A percentile compares a stretch with the other conserved stretches of the same genome.
Evolutionary conservation across 2,888 invertebrate species (phyloP).

Genomic region (Spialia ferax): DNA sequence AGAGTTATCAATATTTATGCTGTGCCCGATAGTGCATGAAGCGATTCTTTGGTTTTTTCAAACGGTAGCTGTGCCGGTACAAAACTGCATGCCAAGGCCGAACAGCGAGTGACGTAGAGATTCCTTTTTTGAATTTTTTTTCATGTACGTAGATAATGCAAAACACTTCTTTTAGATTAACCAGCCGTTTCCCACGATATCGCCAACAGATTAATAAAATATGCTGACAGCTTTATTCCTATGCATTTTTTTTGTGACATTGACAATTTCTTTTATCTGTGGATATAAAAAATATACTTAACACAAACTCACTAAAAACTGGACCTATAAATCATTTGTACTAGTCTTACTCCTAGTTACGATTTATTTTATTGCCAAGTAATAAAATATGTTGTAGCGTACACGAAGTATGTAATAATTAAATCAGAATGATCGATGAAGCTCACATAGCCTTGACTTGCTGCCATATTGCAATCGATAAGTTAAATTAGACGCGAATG

Average conservation of each 20-base stretch:
- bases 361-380: conserved; percentile 6
- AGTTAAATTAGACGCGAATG: not conserved
- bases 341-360: not conserved
- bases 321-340: not conserved
- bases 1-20: conserved; percentile 76
- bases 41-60: conserved; percentile 69
- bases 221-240: not conserved
- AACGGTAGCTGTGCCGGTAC: conserved; percentile 68
- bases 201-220: not conserved
- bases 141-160: conserved; percentile 6
- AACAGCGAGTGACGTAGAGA: conserved; percentile 74
- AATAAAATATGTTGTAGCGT: conserved; percentile 2
- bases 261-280: not conserved
- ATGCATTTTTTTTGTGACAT: not conserved
- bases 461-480: not conserved
- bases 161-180: conserved; percentile 2
- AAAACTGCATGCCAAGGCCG: conserved; percentile 67
- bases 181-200: not conserved
- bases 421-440: conserved; percentile 12
- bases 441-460: not conserved
- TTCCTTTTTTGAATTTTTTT: conserved; percentile 43
- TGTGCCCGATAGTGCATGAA: conserved; percentile 68
- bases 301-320: too few species aligned
- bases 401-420: conserved; percentile 6
- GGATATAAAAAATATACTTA: not conserved